Conservation (phyloP, 2,888 invertebrate species). For the Hyposoter dolosus region DNA sequence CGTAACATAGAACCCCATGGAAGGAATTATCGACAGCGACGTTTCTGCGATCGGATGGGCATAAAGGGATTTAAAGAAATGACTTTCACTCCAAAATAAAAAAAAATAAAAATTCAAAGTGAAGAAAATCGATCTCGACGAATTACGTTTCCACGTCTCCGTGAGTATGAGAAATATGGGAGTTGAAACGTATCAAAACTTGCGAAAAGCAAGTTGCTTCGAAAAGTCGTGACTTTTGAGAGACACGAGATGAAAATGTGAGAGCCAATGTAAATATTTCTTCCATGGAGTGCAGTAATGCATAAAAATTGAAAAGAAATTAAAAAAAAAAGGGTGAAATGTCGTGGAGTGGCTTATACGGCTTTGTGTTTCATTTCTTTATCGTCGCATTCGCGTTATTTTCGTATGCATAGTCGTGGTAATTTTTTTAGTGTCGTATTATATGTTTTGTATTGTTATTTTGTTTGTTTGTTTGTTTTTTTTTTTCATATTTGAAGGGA, state of each 20-base stretch:
- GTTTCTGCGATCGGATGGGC: background rate
- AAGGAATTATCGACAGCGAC: background rate
- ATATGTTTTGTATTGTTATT: constrained; percentile 8
- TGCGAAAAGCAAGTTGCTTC: no score
- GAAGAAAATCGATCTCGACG: no score
- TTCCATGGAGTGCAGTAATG: background rate
- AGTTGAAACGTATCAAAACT: no score
- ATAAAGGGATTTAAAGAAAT: no score
- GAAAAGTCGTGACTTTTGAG: no score
- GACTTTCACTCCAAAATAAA: no score
- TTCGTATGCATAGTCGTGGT: constrained; percentile 20
- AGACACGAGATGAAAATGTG: no score
- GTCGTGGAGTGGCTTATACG: constrained; percentile 67
- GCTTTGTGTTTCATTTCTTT: constrained; percentile 60
- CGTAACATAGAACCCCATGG: background rate
- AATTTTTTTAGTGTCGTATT: background rate
- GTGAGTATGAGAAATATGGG: no score
- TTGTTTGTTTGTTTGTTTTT: constrained; percentile 13
- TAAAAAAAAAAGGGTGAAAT: background rate
- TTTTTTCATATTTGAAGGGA: constrained; percentile 48
- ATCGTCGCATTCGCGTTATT: background rate
- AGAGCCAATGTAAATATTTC: no score
- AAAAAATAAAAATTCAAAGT: no score
- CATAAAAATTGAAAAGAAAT: background rate
- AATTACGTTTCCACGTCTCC: no score